Conservation (phyloP, 2,797 vertebrate species). For the Protosalanx chinensis region DNA sequence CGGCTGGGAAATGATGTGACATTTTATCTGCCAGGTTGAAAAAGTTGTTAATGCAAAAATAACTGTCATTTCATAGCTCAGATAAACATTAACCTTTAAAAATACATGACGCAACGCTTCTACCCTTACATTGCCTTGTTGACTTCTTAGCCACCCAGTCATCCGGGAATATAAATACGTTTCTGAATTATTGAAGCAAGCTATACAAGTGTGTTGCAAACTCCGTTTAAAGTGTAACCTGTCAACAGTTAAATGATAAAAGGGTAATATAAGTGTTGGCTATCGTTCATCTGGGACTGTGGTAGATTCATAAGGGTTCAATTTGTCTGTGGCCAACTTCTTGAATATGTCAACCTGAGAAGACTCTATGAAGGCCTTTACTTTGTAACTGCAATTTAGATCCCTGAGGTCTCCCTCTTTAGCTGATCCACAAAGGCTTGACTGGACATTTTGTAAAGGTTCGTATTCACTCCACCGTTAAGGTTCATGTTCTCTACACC, state of each 20-base stretch:
- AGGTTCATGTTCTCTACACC: too few relatives aligned
- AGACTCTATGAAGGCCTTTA: too few relatives aligned
- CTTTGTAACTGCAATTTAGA: too few relatives aligned
- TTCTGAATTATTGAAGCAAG: not conserved
- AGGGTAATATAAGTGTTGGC: too few relatives aligned
- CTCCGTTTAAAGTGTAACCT: not conserved
- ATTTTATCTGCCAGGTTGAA: not conserved
- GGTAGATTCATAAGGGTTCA: not conserved
- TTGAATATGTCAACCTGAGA: too few relatives aligned
- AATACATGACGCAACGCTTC: not conserved
- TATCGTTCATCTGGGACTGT: slow-evolving; percentile 6
- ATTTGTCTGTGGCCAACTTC: too few relatives aligned
- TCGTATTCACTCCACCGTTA: too few relatives aligned
- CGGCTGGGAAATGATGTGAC: not conserved
- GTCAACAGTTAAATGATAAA: not conserved
- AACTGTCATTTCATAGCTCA: slow-evolving; percentile 3
- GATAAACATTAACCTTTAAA: not conserved
- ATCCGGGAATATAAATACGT: not conserved
- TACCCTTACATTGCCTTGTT: not conserved
- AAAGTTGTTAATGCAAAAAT: not conserved
- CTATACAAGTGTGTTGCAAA: not conserved
- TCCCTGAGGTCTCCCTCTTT: too few relatives aligned
- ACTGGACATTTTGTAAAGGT: too few relatives aligned
- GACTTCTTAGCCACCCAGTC: not conserved
- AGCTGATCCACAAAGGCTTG: too few relatives aligned